Evolutionary conservation across 1,140 invertebrate genomes (phyloP).

Genomic region (Maniola jurtina): DNA sequence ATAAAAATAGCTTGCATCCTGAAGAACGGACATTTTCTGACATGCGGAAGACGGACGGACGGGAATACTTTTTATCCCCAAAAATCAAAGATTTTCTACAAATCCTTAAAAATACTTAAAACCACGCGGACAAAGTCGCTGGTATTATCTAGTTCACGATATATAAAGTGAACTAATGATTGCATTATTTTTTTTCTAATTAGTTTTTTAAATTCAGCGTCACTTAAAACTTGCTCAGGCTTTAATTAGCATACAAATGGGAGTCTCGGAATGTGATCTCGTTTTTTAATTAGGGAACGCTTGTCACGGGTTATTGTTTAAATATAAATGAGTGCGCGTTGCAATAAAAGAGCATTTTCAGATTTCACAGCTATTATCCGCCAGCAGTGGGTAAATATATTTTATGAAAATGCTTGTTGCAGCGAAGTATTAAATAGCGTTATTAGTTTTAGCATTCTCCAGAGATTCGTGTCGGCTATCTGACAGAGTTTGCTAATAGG

Average conservation of each 20-base stretch:
- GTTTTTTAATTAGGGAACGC: conserved; percentile 9
- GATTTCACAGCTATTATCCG: conserved; percentile 13
- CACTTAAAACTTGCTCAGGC: conserved; percentile 1
- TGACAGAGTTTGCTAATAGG: conserved; percentile 20
- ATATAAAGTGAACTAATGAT: neutral
- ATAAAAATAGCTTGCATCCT: too few relatives aligned
- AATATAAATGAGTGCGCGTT: conserved; percentile 11
- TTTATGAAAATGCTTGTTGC: conserved; percentile 28
- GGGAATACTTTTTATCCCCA: too few relatives aligned
- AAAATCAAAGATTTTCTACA: too few relatives aligned
- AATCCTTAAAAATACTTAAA: too few relatives aligned
- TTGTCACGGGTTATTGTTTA: conserved; percentile 12
- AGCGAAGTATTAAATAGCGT: conserved; percentile 31
- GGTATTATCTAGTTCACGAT: too few relatives aligned
- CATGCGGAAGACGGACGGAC: too few relatives aligned
- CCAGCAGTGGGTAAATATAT: conserved; percentile 17
- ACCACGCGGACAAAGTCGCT: too few relatives aligned
- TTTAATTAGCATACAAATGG: conserved; percentile 1
- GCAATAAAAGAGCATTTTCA: conserved; percentile 23
- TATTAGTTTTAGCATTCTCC: conserved; percentile 31
- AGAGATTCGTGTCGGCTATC: conserved; percentile 23
- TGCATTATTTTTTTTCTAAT: neutral
- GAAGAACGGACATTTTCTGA: too few relatives aligned
- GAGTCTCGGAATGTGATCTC: conserved; percentile 9
- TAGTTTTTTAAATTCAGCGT: neutral